Percentiles rank a stretch among this genome's conserved stretches.
Conservation (phyloP, 2,113 vertebrate species). For the Python bivittatus region DNA sequence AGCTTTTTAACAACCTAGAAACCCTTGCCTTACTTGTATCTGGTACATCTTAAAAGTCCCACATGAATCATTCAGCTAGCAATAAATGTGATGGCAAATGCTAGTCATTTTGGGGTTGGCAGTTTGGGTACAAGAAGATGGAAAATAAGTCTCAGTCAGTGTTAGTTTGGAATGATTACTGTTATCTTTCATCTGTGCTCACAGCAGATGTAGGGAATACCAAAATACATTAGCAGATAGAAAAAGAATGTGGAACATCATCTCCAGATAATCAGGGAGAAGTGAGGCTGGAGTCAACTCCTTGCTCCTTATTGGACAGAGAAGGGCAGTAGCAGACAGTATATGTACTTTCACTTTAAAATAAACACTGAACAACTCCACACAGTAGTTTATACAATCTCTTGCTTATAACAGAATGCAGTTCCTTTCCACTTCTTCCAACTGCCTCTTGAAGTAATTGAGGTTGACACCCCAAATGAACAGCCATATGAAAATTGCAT, state of each 20-base stretch:
- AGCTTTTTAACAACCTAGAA: background rate
- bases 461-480: background rate
- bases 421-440: background rate
- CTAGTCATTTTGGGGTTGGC: background rate
- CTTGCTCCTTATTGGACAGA: background rate
- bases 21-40: background rate
- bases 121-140: background rate
- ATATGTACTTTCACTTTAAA: background rate
- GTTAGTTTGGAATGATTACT: background rate
- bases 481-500: background rate
- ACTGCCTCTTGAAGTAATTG: background rate
- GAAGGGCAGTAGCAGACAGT: background rate
- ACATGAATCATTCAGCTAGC: background rate
- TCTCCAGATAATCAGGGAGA: background rate
- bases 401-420: background rate
- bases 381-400: background rate
- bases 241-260: background rate
- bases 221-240: background rate
- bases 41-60: background rate
- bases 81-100: background rate
- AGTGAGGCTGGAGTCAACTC: background rate
- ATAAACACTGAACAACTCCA: background rate
- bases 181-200: background rate
- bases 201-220: background rate
- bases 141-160: background rate